Percentiles rank a stretch among this genome's conserved stretches.
Conservation (phyloP, 2,888 invertebrate genomes). For the Eurytoma californica region DNA sequence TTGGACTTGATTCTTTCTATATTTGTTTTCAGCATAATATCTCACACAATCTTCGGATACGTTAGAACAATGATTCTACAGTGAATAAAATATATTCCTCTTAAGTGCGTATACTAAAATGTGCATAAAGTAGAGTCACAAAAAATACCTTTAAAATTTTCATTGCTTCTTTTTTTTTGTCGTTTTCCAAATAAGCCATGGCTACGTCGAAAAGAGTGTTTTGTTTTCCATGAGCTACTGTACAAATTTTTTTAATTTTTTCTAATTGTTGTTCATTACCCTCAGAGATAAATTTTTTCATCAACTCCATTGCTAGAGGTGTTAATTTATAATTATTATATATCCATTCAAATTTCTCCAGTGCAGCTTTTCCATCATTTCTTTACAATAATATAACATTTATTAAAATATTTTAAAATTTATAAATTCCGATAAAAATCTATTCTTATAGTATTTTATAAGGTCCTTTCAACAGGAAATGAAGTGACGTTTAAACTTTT, state of each 20-base stretch:
- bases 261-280: neutral
- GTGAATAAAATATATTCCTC: neutral
- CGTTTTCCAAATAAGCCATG: slow-evolving; percentile 23
- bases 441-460: too few species aligned
- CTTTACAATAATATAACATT: neutral
- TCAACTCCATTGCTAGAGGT: neutral
- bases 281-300: slow-evolving; percentile 6
- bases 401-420: neutral
- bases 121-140: neutral
- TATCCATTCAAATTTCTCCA: slow-evolving; percentile 13
- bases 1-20: neutral
- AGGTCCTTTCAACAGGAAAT: too few species aligned
- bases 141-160: slow-evolving; percentile 23
- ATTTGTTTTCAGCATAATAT: slow-evolving; percentile 12
- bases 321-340: neutral
- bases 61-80: neutral
- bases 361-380: slow-evolving; percentile 1
- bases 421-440: too few species aligned
- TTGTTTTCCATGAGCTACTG: neutral
- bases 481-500: neutral
- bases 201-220: slow-evolving; percentile 1
- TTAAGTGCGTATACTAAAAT: neutral
- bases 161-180: neutral
- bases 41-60: neutral
- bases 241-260: neutral